phyloP scores from a whole-genome alignment of 2,113 vertebrate species.

The Pelecanoides urinatrix region DNA sequence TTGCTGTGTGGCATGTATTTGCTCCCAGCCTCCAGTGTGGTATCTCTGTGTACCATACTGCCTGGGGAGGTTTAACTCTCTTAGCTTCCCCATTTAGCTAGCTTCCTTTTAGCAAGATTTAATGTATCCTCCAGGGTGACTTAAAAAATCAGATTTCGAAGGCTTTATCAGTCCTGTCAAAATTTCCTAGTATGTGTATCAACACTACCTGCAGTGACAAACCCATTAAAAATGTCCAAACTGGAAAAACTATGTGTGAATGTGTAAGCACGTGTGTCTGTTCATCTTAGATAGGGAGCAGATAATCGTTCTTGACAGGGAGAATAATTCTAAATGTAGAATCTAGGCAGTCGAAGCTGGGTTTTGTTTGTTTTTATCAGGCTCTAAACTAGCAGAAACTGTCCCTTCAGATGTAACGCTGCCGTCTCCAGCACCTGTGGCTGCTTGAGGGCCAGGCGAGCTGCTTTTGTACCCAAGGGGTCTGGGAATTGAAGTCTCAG shows the following conservation, averaged over 20 bases:
- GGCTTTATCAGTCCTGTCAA: conserved; percentile 46
- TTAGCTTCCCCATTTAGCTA: not conserved
- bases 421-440: not conserved
- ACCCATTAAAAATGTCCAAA: conserved; percentile 33
- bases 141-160: conserved; percentile 36
- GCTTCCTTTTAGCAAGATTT: conserved; percentile 15
- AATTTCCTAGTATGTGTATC: conserved; percentile 2
- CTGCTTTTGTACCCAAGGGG: not conserved
- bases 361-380: not conserved
- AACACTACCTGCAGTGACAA: conserved; percentile 31
- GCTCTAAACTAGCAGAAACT: not conserved
- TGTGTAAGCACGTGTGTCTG: not conserved
- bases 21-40: not conserved
- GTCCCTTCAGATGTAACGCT: not conserved
- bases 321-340: not conserved
- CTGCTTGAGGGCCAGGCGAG: conserved; percentile 11
- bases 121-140: conserved; percentile 34
- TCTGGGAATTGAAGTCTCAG: not conserved
- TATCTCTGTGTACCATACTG: not conserved
- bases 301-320: not conserved
- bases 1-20: not conserved
- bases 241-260: not conserved
- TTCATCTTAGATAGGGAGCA: not conserved
- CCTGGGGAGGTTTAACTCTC: not conserved
- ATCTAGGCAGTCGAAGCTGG: not conserved